Conservation (phyloP, 2,113 vertebrate species). For the Corydoras sp. region DNA sequence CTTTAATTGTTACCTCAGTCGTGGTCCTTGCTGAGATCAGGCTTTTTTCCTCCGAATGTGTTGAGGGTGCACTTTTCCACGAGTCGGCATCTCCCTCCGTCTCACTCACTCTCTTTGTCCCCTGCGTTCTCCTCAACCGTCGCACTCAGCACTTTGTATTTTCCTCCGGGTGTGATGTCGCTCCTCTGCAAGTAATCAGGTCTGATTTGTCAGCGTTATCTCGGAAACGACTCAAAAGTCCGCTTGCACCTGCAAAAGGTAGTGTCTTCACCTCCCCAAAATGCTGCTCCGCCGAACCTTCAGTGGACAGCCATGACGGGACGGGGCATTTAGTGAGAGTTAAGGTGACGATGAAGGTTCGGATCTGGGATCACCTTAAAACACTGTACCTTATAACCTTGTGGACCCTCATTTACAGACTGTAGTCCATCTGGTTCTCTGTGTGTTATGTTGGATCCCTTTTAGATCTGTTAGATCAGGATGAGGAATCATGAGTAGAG, state of each 20-base stretch:
- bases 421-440: no score
- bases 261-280: constrained; percentile 39
- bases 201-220: constrained; percentile 72
- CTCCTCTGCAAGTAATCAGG: constrained; percentile 70
- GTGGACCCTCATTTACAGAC: no score
- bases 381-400: no score
- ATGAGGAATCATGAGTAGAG: no score
- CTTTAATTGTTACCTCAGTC: constrained; percentile 68
- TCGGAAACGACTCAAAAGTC: constrained; percentile 71
- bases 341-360: no score
- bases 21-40: constrained; percentile 70
- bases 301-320: constrained; percentile 32
- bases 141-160: constrained; percentile 73
- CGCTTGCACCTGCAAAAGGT: constrained; percentile 65
- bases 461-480: no score
- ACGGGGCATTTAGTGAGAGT: constrained; percentile 17
- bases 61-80: constrained; percentile 63
- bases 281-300: constrained; percentile 36
- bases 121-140: constrained; percentile 54
- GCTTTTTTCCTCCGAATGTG: constrained; percentile 62
- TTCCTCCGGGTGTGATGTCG: constrained; percentile 71
- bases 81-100: constrained; percentile 50
- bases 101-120: constrained; percentile 45
- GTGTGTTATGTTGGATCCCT: no score
- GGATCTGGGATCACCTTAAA: no score